Conservation (phyloP, 2,888 invertebrate genomes). For the Synanthedon vespiformis region DNA sequence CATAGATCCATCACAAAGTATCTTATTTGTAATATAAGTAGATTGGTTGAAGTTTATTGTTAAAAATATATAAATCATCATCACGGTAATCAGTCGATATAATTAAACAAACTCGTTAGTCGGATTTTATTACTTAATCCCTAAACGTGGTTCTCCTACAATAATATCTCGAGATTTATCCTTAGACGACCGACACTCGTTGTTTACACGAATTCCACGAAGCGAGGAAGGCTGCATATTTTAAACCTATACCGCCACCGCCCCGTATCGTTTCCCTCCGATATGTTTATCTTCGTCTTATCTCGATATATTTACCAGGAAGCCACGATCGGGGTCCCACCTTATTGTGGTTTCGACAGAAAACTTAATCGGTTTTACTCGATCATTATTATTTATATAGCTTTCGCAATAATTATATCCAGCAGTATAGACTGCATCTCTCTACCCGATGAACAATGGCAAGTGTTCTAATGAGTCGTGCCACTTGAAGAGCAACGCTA, state of each 20-base stretch:
- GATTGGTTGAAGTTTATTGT: too few species aligned
- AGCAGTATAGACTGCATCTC: too few species aligned
- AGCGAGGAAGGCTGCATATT: constrained; percentile 57
- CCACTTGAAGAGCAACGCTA: too few species aligned
- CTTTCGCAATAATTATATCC: neutral
- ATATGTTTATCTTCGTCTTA: constrained; percentile 63
- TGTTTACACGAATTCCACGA: constrained; percentile 57
- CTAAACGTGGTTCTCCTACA: constrained; percentile 25
- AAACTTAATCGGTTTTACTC: constrained; percentile 34
- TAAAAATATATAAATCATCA: too few species aligned
- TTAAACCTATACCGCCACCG: constrained; percentile 42
- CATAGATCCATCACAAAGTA: too few species aligned
- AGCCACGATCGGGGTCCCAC: constrained; percentile 41
- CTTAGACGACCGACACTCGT: constrained; percentile 35
- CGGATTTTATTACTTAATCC: neutral
- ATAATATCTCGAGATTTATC: constrained; percentile 45
- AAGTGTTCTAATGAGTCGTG: too few species aligned
- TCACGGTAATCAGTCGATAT: too few species aligned
- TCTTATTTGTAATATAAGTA: too few species aligned
- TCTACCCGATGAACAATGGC: too few species aligned
- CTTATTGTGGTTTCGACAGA: constrained; percentile 41
- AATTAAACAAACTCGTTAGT: too few species aligned
- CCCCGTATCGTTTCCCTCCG: constrained; percentile 38
- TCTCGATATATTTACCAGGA: constrained; percentile 61
- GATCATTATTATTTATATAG: neutral